These are phyloP conservation scores for Cylindroiulus punctatus DNA, from an alignment of 2,888 invertebrate genomes.

Conservation along the genomic window DNA sequence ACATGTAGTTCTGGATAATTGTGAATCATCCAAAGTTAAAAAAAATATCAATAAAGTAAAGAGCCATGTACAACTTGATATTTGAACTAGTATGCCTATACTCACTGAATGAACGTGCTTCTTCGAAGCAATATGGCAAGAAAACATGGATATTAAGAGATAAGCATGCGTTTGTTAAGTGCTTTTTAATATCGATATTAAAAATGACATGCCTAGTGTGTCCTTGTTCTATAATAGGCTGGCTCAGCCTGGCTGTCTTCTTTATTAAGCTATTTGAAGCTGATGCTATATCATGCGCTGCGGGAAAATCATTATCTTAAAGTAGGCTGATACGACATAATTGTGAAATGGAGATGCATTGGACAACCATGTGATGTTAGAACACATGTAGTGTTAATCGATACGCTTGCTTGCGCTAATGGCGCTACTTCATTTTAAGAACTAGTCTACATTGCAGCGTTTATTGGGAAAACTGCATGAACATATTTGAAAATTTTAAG, in stretches of 20 bases:
- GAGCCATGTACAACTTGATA: neutral
- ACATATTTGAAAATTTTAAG: too few species aligned
- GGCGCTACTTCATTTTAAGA: too few species aligned
- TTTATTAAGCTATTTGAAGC: neutral
- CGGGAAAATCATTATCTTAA: neutral
- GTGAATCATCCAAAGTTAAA: too few species aligned
- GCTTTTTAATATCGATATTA: constrained; percentile 18
- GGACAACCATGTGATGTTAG: too few species aligned
- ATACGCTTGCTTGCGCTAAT: too few species aligned
- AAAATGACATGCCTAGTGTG: neutral
- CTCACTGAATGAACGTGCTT: neutral
- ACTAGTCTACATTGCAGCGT: too few species aligned
- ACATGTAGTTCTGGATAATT: too few species aligned
- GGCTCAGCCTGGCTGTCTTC: too few species aligned
- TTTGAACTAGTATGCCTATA: neutral
- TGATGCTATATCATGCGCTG: neutral
- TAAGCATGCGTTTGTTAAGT: neutral
- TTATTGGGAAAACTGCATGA: too few species aligned
- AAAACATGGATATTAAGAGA: neutral
- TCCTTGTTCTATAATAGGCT: neutral
- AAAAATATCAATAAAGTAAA: too few species aligned
- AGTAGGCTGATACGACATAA: neutral
- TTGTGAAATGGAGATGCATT: too few species aligned
- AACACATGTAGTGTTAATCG: too few species aligned
- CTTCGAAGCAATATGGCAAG: neutral